Evolutionary conservation across 1,140 invertebrate species (phyloP).

Genomic region (Drosophila obscura): DNA sequence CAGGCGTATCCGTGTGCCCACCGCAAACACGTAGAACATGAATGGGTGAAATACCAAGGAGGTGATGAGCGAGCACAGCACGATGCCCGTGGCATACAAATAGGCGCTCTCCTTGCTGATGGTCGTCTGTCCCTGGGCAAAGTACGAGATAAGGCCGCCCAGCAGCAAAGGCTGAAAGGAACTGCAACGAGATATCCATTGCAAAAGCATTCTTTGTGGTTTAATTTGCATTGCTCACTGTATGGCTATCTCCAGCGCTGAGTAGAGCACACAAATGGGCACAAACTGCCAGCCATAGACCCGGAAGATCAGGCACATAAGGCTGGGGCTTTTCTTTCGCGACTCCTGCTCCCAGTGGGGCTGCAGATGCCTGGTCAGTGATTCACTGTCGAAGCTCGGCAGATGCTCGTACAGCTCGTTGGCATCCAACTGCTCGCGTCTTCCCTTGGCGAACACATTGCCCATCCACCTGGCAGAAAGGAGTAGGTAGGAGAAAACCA

Average conservation of each 20-base stretch:
- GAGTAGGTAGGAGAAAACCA: neutral
- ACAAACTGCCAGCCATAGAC: constrained; percentile 85
- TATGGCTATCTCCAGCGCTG: constrained; percentile 61
- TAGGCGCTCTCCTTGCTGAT: constrained; percentile 85
- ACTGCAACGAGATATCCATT: constrained; percentile 61
- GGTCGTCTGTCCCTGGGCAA: constrained; percentile 69
- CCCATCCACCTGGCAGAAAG: constrained; percentile 72
- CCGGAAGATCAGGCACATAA: constrained; percentile 85
- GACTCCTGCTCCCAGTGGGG: constrained; percentile 85
- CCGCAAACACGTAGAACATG: constrained; percentile 87
- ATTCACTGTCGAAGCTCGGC: constrained; percentile 83
- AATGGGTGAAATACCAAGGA: constrained; percentile 88
- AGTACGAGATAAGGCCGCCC: constrained; percentile 88
- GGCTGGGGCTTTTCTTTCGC: constrained; percentile 83
- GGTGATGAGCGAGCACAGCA: constrained; percentile 85
- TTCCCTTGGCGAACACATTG: constrained; percentile 81
- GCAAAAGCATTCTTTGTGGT: neutral
- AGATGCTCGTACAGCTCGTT: constrained; percentile 84
- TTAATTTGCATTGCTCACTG: constrained; percentile 53
- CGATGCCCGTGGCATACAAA: constrained; percentile 86
- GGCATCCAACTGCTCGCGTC: constrained; percentile 79
- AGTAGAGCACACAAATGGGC: constrained; percentile 66
- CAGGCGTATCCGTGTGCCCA: constrained; percentile 86
- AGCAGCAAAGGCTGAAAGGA: constrained; percentile 87
- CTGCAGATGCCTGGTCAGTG: constrained; percentile 84